Percentiles rank a stretch among this genome's conserved stretches.
These are phyloP conservation scores for Clistopyga incitator DNA, from an alignment of 2,888 invertebrate species.

Conservation along the genomic window DNA sequence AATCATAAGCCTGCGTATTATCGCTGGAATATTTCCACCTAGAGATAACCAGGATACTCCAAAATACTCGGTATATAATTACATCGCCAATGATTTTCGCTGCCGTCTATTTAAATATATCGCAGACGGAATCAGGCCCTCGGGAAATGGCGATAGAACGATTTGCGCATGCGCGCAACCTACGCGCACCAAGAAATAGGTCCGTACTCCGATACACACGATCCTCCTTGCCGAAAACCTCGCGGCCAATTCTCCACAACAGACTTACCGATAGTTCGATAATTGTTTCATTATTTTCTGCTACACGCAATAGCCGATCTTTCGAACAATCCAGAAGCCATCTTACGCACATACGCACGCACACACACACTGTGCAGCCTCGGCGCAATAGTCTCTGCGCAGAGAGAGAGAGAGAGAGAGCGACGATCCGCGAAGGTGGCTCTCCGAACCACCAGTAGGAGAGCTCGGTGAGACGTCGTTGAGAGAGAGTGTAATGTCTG, in stretches of 20 bases:
- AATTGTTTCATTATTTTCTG: background rate
- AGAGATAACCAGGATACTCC: slow-evolving; percentile 9
- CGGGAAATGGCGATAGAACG: slow-evolving; percentile 52
- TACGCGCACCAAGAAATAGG: slow-evolving; percentile 19
- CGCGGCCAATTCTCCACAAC: background rate
- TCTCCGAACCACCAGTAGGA: slow-evolving; percentile 66
- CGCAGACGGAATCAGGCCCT: slow-evolving; percentile 17
- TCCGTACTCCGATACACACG: background rate
- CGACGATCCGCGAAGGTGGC: slow-evolving; percentile 62
- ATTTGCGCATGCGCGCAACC: slow-evolving; percentile 58
- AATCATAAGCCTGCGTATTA: background rate
- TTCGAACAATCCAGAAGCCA: slow-evolving; percentile 1
- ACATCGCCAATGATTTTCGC: slow-evolving; percentile 9
- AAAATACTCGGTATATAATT: background rate
- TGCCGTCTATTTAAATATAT: slow-evolving; percentile 31
- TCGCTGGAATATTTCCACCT: background rate
- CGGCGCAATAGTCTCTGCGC: slow-evolving; percentile 72
- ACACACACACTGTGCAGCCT: slow-evolving; percentile 39
- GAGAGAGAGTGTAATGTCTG: slow-evolving; percentile 78
- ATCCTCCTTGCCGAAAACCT: background rate
- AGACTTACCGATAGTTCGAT: background rate
- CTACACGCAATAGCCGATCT: background rate
- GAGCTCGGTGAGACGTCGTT: slow-evolving; percentile 59
- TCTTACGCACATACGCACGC: slow-evolving; percentile 47
- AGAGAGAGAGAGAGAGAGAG: slow-evolving; percentile 35